Conservation (phyloP, 2,797 vertebrate species). For the Notolabrus celidotus region DNA sequence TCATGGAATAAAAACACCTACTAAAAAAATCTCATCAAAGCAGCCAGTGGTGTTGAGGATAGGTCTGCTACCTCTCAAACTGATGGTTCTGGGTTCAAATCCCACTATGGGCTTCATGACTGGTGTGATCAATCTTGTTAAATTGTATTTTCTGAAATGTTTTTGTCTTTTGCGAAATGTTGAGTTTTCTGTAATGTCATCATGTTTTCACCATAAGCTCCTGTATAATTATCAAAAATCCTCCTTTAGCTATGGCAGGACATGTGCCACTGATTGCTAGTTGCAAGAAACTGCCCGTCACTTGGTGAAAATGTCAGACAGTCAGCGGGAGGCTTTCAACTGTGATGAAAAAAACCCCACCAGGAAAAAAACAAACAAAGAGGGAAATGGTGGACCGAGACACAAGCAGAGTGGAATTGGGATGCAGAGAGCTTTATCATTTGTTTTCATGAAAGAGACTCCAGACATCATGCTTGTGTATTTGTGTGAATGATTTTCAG, state of each 20-base stretch:
- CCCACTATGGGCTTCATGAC: too few relatives aligned
- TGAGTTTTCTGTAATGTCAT: conserved; percentile 1
- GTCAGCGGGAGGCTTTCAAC: conserved; percentile 7
- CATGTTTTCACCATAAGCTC: too few relatives aligned
- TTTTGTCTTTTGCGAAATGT: background rate
- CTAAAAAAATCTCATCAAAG: too few relatives aligned
- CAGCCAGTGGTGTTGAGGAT: too few relatives aligned
- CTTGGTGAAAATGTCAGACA: conserved; percentile 19
- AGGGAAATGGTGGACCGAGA: background rate
- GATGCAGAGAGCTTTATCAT: conserved; percentile 1
- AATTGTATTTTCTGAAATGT: too few relatives aligned
- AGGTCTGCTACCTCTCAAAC: too few relatives aligned
- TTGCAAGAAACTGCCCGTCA: conserved; percentile 23
- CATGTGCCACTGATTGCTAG: conserved; percentile 17
- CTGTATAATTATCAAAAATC: background rate
- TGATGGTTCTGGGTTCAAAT: too few relatives aligned
- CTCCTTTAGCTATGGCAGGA: background rate
- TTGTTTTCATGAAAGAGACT: conserved; percentile 3
- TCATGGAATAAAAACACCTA: too few relatives aligned
- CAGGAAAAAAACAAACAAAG: background rate
- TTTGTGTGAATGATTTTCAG: conserved; percentile 22
- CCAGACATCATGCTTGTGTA: background rate
- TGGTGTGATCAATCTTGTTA: too few relatives aligned
- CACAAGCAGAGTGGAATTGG: background rate
- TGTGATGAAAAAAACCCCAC: conserved; percentile 17